phyloP scores from a whole-genome alignment of 1,140 invertebrate species.

The Caenorhabditis remanei region DNA sequence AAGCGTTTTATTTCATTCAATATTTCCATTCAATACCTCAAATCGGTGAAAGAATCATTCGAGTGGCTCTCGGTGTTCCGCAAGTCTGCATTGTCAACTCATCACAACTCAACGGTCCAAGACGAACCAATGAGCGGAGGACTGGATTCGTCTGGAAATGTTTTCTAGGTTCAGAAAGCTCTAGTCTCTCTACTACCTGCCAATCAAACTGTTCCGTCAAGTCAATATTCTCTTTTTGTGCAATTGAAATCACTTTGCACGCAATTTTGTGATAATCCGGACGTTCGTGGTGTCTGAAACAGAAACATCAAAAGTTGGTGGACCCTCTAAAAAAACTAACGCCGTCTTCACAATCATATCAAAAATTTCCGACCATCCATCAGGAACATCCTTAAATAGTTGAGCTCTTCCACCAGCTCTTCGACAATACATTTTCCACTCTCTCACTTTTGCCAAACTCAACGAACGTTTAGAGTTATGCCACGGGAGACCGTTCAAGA shows the following conservation, averaged over 20 bases:
- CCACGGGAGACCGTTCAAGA: background rate
- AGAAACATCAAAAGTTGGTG: too few species aligned
- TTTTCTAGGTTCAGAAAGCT: background rate
- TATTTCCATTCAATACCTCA: background rate
- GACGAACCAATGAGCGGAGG: background rate
- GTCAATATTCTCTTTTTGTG: background rate
- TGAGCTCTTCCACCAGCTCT: slow-evolving; percentile 14
- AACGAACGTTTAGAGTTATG: background rate
- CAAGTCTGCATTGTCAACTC: background rate
- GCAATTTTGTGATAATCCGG: slow-evolving; percentile 19
- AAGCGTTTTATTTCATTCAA: too few species aligned
- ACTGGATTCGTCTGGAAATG: background rate
- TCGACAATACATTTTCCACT: slow-evolving; percentile 41
- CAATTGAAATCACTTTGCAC: background rate
- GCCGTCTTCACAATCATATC: slow-evolving; percentile 19
- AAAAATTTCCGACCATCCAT: slow-evolving; percentile 12
- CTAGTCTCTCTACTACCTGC: background rate
- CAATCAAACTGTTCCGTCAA: background rate
- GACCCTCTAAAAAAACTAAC: background rate
- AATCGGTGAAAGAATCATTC: slow-evolving; percentile 7
- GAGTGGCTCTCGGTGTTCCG: slow-evolving; percentile 2
- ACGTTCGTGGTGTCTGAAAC: background rate
- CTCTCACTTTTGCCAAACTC: slow-evolving; percentile 26
- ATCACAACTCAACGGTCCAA: slow-evolving; percentile 18
- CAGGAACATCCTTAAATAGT: background rate